A percentile compares a stretch with the other conserved stretches of the same genome.
Evolutionary conservation across 1,140 invertebrate species (phyloP).

Genomic region (Psilanteris sp.): DNA sequence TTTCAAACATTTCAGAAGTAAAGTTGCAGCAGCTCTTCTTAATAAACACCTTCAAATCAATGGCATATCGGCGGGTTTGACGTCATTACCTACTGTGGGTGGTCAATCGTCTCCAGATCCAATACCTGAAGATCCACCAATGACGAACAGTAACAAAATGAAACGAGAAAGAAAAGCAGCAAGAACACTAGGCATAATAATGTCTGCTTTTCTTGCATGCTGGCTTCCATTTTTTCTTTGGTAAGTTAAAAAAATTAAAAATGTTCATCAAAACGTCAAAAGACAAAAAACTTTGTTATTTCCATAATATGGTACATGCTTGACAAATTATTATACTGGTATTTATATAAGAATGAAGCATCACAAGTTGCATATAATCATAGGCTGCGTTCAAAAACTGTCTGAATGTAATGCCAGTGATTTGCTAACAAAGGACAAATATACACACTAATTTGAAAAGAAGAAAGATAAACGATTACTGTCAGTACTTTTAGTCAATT

Average conservation of each 20-base stretch:
- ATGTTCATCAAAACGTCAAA: too few relatives aligned
- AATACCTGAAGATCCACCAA: constrained; percentile 78
- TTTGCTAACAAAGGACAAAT: too few relatives aligned
- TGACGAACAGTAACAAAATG: constrained; percentile 87
- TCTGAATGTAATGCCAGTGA: too few relatives aligned
- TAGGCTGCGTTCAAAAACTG: too few relatives aligned
- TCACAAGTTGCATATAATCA: too few relatives aligned
- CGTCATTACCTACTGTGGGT: constrained; percentile 80
- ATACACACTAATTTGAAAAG: too few relatives aligned
- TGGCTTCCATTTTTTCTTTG: constrained; percentile 97
- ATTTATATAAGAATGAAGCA: too few relatives aligned
- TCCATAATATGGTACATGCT: too few relatives aligned
- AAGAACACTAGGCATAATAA: constrained; percentile 96
- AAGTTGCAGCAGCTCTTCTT: constrained; percentile 89
- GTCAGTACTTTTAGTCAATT: too few relatives aligned
- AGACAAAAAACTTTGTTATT: too few relatives aligned
- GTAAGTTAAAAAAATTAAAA: constrained; percentile 79
- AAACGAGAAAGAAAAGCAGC: constrained; percentile 95
- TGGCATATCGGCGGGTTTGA: constrained; percentile 87
- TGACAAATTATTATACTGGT: too few relatives aligned
- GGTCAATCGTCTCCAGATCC: constrained; percentile 72
- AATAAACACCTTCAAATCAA: constrained; percentile 94
- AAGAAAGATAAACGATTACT: too few relatives aligned
- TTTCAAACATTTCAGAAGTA: constrained; percentile 84
- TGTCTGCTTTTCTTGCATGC: constrained; percentile 95